These are phyloP conservation scores for Micrastur ruficollis DNA, from an alignment of 2,797 vertebrate species.

Conservation along the genomic window DNA sequence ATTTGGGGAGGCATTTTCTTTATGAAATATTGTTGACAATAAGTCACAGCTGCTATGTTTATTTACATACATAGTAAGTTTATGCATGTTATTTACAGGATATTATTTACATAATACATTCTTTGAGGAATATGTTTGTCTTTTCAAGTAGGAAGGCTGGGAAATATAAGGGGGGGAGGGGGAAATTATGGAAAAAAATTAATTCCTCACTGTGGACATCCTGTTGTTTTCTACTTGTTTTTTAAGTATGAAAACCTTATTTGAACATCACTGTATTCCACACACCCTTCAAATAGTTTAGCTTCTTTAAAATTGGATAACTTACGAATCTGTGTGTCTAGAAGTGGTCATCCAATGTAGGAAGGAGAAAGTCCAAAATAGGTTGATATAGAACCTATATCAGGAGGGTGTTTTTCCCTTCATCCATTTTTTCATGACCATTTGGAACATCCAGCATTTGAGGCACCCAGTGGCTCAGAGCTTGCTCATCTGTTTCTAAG, in stretches of 20 bases:
- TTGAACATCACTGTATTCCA: not conserved
- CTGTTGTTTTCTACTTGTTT: not conserved
- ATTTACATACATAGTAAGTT: not conserved
- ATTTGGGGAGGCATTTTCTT: not conserved
- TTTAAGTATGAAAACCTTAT: not conserved
- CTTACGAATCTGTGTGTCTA: not conserved
- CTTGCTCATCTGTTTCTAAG: constrained; percentile 13
- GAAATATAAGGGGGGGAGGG: not conserved
- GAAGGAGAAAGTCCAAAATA: not conserved
- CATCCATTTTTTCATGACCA: not conserved
- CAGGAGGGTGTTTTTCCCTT: not conserved
- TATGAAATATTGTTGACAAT: constrained; percentile 1
- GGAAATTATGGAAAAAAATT: not conserved
- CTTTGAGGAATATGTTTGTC: not conserved
- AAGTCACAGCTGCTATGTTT: not conserved
- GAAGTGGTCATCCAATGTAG: not conserved
- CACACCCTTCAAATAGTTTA: not conserved
- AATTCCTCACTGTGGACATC: not conserved
- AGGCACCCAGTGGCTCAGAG: not conserved
- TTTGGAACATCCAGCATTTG: not conserved
- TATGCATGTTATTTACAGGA: not conserved
- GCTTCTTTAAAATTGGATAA: not conserved
- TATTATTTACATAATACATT: not conserved
- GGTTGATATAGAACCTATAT: not conserved
- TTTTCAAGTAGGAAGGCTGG: not conserved